phyloP scores from a whole-genome alignment of 2,113 vertebrate species.

The Emydura subglobosa region DNA sequence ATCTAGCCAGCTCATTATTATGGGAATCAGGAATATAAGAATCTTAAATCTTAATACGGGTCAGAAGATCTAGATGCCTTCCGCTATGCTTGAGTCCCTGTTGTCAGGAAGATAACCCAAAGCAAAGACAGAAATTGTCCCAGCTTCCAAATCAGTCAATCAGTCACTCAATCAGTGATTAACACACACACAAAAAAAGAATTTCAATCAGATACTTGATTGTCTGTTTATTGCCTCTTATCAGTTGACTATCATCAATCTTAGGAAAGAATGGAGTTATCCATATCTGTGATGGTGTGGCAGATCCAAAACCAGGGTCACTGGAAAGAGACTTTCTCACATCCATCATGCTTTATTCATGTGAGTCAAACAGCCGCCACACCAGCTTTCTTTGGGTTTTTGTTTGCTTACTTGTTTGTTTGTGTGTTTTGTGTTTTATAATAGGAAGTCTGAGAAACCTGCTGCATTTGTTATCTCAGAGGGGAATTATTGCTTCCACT shows the following conservation, averaged over 20 bases:
- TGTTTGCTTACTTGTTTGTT: background rate
- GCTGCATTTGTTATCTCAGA: background rate
- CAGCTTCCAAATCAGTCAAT: constrained; percentile 51
- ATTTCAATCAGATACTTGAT: constrained; percentile 49
- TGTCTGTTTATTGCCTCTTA: constrained; percentile 58
- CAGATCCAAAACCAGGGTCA: constrained; percentile 44
- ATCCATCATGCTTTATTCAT: constrained; percentile 28
- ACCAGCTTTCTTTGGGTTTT: constrained; percentile 46
- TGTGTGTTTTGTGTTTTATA: constrained; percentile 29
- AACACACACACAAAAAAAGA: constrained; percentile 1
- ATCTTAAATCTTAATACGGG: constrained; percentile 67
- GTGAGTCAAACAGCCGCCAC: constrained; percentile 9
- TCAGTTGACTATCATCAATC: constrained; percentile 44
- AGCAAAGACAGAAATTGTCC: constrained; percentile 54
- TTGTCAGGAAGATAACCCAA: constrained; percentile 37
- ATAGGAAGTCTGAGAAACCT: constrained; percentile 42
- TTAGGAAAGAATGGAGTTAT: constrained; percentile 25
- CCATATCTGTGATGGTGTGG: background rate
- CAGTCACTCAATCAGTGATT: constrained; percentile 56
- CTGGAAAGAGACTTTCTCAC: constrained; percentile 2
- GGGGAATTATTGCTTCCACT: constrained; percentile 37
- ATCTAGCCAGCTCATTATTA: constrained; percentile 71
- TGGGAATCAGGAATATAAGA: constrained; percentile 53
- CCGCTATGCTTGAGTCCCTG: constrained; percentile 2
- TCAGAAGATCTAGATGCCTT: constrained; percentile 45